Evolutionary conservation across 2,888 invertebrate genomes (phyloP).

Genomic region (Pandemis cinnamomeana): DNA sequence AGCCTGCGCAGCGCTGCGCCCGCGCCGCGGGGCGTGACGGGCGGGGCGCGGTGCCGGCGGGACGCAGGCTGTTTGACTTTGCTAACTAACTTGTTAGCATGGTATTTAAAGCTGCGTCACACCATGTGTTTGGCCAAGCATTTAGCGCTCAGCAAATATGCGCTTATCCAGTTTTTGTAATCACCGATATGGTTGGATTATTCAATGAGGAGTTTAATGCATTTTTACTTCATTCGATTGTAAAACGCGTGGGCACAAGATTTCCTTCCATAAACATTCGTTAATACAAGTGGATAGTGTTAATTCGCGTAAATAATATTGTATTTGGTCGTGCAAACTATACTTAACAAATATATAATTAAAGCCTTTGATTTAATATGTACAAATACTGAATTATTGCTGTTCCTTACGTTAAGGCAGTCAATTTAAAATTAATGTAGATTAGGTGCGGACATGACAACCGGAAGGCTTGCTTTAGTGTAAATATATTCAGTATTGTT

Average conservation of each 20-base stretch:
- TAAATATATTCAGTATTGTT: slow-evolving; percentile 29
- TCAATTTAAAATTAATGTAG: neutral
- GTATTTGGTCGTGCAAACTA: neutral
- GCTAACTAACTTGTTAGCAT: no score
- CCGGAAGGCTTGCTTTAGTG: slow-evolving; percentile 15
- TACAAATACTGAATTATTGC: neutral
- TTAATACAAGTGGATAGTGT: neutral
- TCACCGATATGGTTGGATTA: neutral
- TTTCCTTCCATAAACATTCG: neutral
- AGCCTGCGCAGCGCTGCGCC: no score
- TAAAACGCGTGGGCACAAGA: neutral
- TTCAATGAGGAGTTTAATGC: neutral
- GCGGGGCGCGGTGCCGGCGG: no score
- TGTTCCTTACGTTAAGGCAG: neutral
- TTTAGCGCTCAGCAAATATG: no score
- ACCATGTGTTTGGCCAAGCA: neutral
- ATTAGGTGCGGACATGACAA: neutral
- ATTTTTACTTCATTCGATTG: neutral
- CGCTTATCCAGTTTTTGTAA: neutral
- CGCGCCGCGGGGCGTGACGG: no score
- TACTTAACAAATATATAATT: neutral
- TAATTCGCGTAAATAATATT: neutral
- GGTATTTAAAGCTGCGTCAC: no score
- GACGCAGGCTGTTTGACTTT: no score
- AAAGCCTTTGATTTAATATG: neutral